Conservation (phyloP, 53 echinoderm and acorn worm species). For the Crossaster papposus region DNA sequence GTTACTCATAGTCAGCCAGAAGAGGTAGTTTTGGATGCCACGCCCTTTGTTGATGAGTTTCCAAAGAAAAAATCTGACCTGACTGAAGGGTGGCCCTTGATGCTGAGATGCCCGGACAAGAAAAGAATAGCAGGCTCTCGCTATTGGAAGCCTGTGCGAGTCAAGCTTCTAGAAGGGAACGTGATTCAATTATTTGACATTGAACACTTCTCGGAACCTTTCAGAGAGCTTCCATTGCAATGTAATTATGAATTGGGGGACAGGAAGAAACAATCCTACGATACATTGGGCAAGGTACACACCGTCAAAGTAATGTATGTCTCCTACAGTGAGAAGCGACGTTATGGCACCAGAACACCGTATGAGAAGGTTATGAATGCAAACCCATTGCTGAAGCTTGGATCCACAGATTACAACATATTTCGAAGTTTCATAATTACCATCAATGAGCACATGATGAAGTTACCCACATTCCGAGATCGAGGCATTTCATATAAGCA, state of each 20-base stretch:
- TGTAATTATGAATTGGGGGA: slow-evolving; percentile 83
- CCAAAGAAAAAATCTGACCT: slow-evolving; percentile 70
- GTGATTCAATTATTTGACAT: slow-evolving; percentile 73
- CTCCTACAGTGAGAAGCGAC: slow-evolving; percentile 87
- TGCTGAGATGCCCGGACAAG: slow-evolving; percentile 88
- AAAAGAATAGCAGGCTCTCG: slow-evolving; percentile 89
- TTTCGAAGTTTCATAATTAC: slow-evolving; percentile 74
- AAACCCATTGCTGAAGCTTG: slow-evolving; percentile 81
- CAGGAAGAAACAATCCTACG: slow-evolving; percentile 73
- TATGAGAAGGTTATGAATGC: slow-evolving; percentile 66
- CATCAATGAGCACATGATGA: slow-evolving; percentile 91
- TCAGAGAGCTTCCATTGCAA: slow-evolving; percentile 88
- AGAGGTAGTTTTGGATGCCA: slow-evolving; percentile 10
- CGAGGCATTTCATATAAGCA: slow-evolving; percentile 86
- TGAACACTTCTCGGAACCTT: slow-evolving; percentile 71
- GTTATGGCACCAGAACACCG: slow-evolving; percentile 58
- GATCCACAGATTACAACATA: slow-evolving; percentile 66
- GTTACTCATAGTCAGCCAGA: slow-evolving; percentile 7
- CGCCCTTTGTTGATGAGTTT: slow-evolving; percentile 75
- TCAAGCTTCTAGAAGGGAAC: slow-evolving; percentile 82
- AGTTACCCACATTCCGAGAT: slow-evolving; percentile 72
- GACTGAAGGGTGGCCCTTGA: slow-evolving; percentile 80
- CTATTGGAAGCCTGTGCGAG: slow-evolving; percentile 84
- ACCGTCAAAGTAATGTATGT: slow-evolving; percentile 89
- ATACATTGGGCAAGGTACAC: slow-evolving; percentile 85